These are phyloP conservation scores for Danio choprae DNA, from an alignment of 2,797 vertebrate species.

Conservation along the genomic window DNA sequence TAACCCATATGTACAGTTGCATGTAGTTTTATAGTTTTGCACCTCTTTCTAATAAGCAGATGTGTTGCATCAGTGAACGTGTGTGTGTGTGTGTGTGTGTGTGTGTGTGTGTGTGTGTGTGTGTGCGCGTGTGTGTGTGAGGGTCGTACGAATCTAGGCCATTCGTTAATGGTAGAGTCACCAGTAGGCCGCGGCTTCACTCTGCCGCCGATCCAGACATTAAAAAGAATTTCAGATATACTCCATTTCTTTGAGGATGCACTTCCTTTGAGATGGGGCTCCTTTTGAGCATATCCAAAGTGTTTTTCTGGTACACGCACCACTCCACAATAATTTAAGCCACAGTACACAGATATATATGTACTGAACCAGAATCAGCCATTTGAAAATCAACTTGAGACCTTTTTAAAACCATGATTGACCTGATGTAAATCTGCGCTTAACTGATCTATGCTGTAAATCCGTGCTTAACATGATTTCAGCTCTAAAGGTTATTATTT, in stretches of 20 bases:
- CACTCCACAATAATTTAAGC: conserved; percentile 62
- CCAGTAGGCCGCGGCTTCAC: conserved; percentile 58
- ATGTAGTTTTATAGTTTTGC: not conserved
- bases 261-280: conserved; percentile 67
- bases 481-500: not conserved
- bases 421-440: not conserved
- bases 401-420: not conserved
- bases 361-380: conserved; percentile 23
- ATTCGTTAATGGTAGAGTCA: conserved; percentile 65
- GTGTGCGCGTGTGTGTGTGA: not conserved
- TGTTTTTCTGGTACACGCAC: conserved; percentile 63
- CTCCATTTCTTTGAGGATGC: conserved; percentile 69
- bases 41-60: conserved; percentile 23
- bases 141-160: conserved; percentile 64
- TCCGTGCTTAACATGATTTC: not conserved
- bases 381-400: not conserved
- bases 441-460: not conserved
- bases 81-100: not conserved
- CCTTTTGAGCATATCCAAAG: conserved; percentile 72
- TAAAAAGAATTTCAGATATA: conserved; percentile 72
- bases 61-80: conserved; percentile 42
- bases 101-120: conserved; percentile 30
- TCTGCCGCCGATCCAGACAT: conserved; percentile 65
- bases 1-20: not conserved
- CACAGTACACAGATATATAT: conserved; percentile 58